A percentile compares a stretch with the other conserved stretches of the same genome.
These are phyloP conservation scores for Euwallacea fornicatus DNA, from an alignment of 1,140 invertebrate genomes.

Conservation along the genomic window DNA sequence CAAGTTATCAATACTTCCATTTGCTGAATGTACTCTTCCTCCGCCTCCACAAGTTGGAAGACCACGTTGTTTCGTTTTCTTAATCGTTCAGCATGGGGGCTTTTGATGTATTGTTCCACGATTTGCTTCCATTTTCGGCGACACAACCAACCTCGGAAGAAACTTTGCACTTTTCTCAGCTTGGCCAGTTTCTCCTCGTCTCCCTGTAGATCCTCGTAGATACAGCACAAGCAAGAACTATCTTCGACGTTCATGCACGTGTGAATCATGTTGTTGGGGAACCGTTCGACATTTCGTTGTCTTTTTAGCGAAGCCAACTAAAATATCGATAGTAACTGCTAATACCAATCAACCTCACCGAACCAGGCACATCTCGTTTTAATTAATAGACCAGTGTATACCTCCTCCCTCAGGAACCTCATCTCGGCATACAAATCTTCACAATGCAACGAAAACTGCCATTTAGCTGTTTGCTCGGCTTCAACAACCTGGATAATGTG, in stretches of 20 bases:
- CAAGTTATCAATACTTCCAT: conserved; percentile 90
- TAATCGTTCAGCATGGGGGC: conserved; percentile 93
- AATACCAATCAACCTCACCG: not conserved
- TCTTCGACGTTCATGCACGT: conserved; percentile 30
- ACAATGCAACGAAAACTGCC: conserved; percentile 91
- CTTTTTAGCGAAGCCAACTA: conserved; percentile 21
- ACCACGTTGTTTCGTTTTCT: conserved; percentile 90
- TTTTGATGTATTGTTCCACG: conserved; percentile 93
- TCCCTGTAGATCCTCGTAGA: conserved; percentile 26
- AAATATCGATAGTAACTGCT: not conserved
- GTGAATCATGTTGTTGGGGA: conserved; percentile 17
- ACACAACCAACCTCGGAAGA: conserved; percentile 93
- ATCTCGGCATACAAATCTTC: conserved; percentile 87
- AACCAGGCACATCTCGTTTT: no score
- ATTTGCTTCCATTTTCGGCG: conserved; percentile 94
- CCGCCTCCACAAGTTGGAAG: conserved; percentile 89
- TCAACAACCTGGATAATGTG: conserved; percentile 91
- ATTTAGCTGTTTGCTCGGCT: conserved; percentile 89
- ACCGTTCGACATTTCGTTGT: conserved; percentile 21
- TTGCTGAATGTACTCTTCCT: conserved; percentile 91
- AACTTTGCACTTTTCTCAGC: conserved; percentile 94
- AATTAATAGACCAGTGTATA: conserved; percentile 51
- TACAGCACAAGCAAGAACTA: conserved; percentile 21
- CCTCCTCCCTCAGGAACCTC: conserved; percentile 87
- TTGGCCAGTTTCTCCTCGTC: conserved; percentile 66